Conservation (phyloP, 2,113 vertebrate genomes). For the Narcine bancroftii region DNA sequence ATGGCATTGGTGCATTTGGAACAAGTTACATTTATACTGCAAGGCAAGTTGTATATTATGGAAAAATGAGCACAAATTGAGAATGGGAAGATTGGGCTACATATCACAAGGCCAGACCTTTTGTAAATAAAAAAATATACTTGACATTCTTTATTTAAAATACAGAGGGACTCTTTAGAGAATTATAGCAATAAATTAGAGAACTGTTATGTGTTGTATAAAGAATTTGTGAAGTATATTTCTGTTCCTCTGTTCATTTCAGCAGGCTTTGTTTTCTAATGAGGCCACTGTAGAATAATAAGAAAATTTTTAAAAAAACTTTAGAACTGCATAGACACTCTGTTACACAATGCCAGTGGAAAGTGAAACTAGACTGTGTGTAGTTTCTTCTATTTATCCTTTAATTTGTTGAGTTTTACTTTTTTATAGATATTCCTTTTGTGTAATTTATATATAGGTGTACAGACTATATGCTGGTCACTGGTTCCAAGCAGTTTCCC, state of each 20-base stretch:
- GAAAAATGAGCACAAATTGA: constrained; percentile 31
- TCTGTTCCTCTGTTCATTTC: constrained; percentile 35
- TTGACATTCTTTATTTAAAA: constrained; percentile 37
- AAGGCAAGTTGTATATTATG: constrained; percentile 32
- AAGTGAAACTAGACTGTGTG: constrained; percentile 35
- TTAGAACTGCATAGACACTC: constrained; percentile 32
- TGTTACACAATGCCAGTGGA: constrained; percentile 35
- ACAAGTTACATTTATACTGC: constrained; percentile 21
- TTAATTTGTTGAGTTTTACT: constrained; percentile 33
- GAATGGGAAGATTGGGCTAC: constrained; percentile 23
- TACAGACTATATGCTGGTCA: constrained; percentile 37
- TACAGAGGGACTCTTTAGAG: constrained; percentile 36
- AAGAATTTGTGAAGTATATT: constrained; percentile 36
- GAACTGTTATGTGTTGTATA: constrained; percentile 36
- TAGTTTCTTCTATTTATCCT: constrained; percentile 36
- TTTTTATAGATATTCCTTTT: constrained; percentile 34
- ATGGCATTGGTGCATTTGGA: neutral
- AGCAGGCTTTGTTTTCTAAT: constrained; percentile 32
- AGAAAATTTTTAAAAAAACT: neutral
- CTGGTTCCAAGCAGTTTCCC: constrained; percentile 27
- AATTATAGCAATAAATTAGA: constrained; percentile 38
- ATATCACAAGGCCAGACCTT: constrained; percentile 31
- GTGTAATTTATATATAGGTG: constrained; percentile 38
- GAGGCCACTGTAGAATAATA: constrained; percentile 34
- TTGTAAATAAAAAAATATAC: constrained; percentile 37